A percentile compares a stretch with the other conserved stretches of the same genome.
Conservation (phyloP, 1,140 invertebrate species). For the Zeugodacus cucurbitae region DNA sequence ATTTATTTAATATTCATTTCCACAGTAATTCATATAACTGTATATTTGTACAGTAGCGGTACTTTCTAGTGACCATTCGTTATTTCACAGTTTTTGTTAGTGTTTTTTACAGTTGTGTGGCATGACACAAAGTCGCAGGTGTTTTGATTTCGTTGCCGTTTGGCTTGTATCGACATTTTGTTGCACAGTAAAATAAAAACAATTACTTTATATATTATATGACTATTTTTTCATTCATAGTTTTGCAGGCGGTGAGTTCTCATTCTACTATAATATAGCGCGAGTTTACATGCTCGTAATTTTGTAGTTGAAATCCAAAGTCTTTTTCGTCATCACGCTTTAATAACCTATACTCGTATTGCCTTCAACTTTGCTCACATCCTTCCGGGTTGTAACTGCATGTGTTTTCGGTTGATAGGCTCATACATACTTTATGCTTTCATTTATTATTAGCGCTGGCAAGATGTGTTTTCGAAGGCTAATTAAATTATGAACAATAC, state of each 20-base stretch:
- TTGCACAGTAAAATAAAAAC: neutral
- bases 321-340: neutral
- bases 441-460: too few relatives aligned
- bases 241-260: neutral
- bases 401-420: neutral
- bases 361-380: neutral
- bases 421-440: neutral
- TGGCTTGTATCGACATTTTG: neutral
- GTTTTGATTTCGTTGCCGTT: neutral
- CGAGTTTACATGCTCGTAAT: neutral
- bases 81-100: neutral
- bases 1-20: too few relatives aligned
- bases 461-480: too few relatives aligned
- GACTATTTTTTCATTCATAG: slow-evolving; percentile 7
- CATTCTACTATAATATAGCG: neutral
- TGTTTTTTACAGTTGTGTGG: neutral
- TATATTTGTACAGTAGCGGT: neutral
- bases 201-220: neutral
- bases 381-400: neutral
- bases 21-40: neutral
- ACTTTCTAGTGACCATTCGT: neutral
- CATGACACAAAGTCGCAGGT: slow-evolving; percentile 6
- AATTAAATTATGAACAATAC: too few relatives aligned
- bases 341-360: neutral
- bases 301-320: neutral